phyloP scores from a whole-genome alignment of 2,113 vertebrate species.

The Mustela lutreola region DNA sequence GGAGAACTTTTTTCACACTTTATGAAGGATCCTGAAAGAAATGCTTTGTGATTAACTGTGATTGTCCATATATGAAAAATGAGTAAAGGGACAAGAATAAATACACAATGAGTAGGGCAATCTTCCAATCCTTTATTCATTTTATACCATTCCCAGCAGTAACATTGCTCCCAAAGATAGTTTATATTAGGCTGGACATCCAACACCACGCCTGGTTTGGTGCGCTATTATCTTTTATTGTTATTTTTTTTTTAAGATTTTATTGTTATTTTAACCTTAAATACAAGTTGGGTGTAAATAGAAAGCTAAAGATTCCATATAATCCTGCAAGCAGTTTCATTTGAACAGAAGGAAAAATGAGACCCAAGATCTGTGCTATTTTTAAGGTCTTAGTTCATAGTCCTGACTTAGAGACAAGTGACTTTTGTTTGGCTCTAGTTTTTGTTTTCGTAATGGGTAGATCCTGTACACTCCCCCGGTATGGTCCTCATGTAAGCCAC shows the following conservation, averaged over 20 bases:
- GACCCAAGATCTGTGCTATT: background rate
- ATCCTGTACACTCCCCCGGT: background rate
- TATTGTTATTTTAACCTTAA: slow-evolving; percentile 56
- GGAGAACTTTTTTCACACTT: slow-evolving; percentile 64
- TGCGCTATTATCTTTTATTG: background rate
- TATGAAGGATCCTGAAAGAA: slow-evolving; percentile 41
- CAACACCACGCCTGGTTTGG: background rate
- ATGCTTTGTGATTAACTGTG: slow-evolving; percentile 56
- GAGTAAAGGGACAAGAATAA: slow-evolving; percentile 57
- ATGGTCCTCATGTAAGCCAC: background rate
- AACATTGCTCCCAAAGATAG: background rate
- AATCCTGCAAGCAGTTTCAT: background rate
- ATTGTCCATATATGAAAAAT: slow-evolving; percentile 61
- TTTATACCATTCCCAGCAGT: background rate
- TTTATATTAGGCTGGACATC: background rate
- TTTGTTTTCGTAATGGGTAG: background rate
- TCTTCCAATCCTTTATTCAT: background rate
- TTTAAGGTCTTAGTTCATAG: background rate
- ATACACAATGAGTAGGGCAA: slow-evolving; percentile 24
- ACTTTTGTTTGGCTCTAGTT: background rate
- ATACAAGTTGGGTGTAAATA: slow-evolving; percentile 7
- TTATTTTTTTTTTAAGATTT: background rate
- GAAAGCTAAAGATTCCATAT: background rate
- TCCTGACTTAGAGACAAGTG: background rate
- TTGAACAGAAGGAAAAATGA: slow-evolving; percentile 31